phyloP scores from a whole-genome alignment of 1,140 invertebrate species.

The Heliconius congener region DNA sequence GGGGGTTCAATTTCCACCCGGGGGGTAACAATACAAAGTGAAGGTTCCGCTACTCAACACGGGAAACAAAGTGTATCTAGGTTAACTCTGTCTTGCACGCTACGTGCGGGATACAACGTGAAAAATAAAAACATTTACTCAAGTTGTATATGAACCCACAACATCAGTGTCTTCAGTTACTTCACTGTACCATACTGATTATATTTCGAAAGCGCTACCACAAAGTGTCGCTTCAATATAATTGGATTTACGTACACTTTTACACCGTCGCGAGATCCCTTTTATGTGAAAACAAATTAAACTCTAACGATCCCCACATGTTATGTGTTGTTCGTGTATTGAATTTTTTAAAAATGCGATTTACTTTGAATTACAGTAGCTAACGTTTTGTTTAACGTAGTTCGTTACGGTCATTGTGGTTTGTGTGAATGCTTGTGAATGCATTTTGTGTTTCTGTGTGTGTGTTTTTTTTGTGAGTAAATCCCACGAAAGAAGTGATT shows the following conservation, averaged over 20 bases:
- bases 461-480: neutral
- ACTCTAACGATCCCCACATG: slow-evolving; percentile 3
- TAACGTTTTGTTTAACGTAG: neutral
- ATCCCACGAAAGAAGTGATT: too few relatives aligned
- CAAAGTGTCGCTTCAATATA: slow-evolving; percentile 4
- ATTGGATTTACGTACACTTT: slow-evolving; percentile 2
- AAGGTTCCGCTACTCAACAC: too few relatives aligned
- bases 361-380: neutral
- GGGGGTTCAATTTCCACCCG: neutral
- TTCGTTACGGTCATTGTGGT: neutral
- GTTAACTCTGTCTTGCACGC: neutral
- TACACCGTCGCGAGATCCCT: neutral
- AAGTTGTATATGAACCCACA: neutral
- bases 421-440: neutral
- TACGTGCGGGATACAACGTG: neutral
- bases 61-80: neutral
- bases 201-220: neutral
- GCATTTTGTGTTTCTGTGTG: neutral
- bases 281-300: slow-evolving; percentile 9
- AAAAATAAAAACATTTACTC: neutral
- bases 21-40: too few relatives aligned
- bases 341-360: neutral
- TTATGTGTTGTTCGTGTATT: slow-evolving; percentile 7
- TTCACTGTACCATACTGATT: neutral
- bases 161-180: neutral